Evolutionary conservation across 2,888 invertebrate genomes (phyloP).

Genomic region (Neuroscelio doddi): DNA sequence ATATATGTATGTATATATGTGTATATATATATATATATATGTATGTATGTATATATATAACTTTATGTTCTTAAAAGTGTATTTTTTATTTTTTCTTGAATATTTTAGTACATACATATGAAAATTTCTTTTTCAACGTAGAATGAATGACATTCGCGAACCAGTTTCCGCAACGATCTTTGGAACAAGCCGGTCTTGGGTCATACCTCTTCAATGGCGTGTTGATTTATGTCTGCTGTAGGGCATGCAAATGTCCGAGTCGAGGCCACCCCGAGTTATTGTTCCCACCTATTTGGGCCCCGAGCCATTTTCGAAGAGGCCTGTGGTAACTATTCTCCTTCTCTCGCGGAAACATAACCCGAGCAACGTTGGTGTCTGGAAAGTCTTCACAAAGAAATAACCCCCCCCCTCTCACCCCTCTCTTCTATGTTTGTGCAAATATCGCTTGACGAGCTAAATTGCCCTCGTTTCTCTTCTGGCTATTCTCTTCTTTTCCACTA

Average conservation of each 20-base stretch:
- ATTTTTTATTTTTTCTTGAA: no score
- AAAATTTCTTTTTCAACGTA: slow-evolving; percentile 2
- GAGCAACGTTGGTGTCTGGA: slow-evolving; percentile 5
- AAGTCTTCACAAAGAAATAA: slow-evolving; percentile 20
- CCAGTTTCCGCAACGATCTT: slow-evolving; percentile 54
- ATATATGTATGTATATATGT: no score
- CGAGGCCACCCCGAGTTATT: slow-evolving; percentile 52
- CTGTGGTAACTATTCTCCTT: slow-evolving; percentile 39
- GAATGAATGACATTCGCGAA: slow-evolving; percentile 32
- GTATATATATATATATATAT: no score
- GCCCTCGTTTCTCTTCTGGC: slow-evolving; percentile 59
- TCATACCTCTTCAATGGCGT: slow-evolving; percentile 41
- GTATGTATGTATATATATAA: no score
- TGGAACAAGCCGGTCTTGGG: not conserved
- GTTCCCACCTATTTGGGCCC: slow-evolving; percentile 47
- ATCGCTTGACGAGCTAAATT: slow-evolving; percentile 52
- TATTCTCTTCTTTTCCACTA: slow-evolving; percentile 16
- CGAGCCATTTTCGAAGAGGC: slow-evolving; percentile 23
- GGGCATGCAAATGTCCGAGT: slow-evolving; percentile 58
- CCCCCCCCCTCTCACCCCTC: slow-evolving; percentile 5
- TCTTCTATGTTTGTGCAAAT: slow-evolving; percentile 52
- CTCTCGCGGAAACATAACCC: slow-evolving; percentile 31
- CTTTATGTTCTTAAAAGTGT: no score
- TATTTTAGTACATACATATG: not conserved
- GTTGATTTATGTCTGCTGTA: slow-evolving; percentile 59